Evolutionary conservation across 2,888 invertebrate species (phyloP).

Genomic region (Sesia apiformis): DNA sequence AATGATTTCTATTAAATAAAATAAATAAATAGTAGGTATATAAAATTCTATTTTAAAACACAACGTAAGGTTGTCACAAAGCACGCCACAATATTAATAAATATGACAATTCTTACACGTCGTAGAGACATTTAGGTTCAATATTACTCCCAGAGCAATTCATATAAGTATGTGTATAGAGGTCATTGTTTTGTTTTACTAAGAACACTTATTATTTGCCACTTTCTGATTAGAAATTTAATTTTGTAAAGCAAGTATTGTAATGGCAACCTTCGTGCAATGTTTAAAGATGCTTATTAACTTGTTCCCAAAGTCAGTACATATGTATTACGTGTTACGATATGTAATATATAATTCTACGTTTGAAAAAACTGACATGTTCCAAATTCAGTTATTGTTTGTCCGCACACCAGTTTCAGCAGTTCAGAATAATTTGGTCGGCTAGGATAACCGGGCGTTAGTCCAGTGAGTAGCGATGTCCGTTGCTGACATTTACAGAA

Average conservation of each 20-base stretch:
- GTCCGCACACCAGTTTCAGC: conserved; percentile 39
- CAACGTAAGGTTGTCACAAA: not conserved
- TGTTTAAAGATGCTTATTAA: conserved; percentile 40
- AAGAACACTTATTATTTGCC: too few species aligned
- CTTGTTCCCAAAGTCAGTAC: not conserved
- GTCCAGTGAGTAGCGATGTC: conserved; percentile 58
- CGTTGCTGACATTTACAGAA: conserved; percentile 69
- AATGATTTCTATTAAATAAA: conserved; percentile 5
- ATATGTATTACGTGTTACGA: too few species aligned
- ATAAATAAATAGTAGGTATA: not conserved
- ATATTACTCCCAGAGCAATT: too few species aligned
- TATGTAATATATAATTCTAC: not conserved
- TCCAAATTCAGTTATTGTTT: conserved; percentile 36
- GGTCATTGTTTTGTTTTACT: too few species aligned
- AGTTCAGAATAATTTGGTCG: conserved; percentile 43
- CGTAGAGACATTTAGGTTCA: too few species aligned
- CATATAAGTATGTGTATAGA: too few species aligned
- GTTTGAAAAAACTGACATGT: conserved; percentile 1
- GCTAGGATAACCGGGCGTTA: conserved; percentile 36
- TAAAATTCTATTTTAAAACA: not conserved
- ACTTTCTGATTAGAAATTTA: not conserved
- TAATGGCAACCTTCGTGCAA: conserved; percentile 54
- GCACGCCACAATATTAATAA: not conserved
- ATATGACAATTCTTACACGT: too few species aligned
- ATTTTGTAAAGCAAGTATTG: conserved; percentile 14